Percentiles rank a stretch among this genome's conserved stretches.
phyloP scores from a whole-genome alignment of 1,140 invertebrate species.

The Drosophila arizonae region DNA sequence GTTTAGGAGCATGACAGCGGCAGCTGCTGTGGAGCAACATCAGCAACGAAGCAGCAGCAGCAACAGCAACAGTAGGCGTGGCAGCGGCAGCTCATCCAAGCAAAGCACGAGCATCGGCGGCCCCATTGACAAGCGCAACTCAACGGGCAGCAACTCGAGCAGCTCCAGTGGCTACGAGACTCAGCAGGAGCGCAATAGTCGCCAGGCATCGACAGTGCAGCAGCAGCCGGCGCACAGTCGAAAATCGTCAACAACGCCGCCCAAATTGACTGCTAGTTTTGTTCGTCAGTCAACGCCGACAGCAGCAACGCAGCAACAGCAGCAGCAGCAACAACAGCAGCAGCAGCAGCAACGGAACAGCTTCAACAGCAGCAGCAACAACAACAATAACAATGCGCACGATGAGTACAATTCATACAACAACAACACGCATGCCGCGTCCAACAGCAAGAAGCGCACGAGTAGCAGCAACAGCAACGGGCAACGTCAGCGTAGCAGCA shows the following conservation, averaged over 20 bases:
- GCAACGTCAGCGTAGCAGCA: conserved; percentile 38
- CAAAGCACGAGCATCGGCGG: conserved; percentile 26
- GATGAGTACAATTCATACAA: conserved; percentile 60
- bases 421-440: conserved; percentile 63
- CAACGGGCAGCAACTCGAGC: conserved; percentile 66
- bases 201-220: conserved; percentile 27
- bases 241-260: conserved; percentile 60
- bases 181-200: conserved; percentile 56
- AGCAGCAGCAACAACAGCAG: conserved; percentile 32
- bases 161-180: conserved; percentile 68
- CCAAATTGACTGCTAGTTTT: conserved; percentile 65
- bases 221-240: conserved; percentile 38
- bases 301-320: conserved; percentile 42
- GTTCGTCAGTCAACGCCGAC: conserved; percentile 40
- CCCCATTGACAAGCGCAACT: conserved; percentile 64
- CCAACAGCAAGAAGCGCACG: conserved; percentile 70
- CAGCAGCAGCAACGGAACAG: conserved; percentile 18
- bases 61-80: conserved; percentile 39
- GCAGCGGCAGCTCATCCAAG: conserved; percentile 34
- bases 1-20: conserved; percentile 59
- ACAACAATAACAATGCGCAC: conserved; percentile 38
- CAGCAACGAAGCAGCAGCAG: conserved; percentile 36
- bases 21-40: conserved; percentile 26
- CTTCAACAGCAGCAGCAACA: conserved; percentile 24
- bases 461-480: conserved; percentile 40